These are phyloP conservation scores for Andricus curvator DNA, from an alignment of 2,888 invertebrate species.

Conservation along the genomic window DNA sequence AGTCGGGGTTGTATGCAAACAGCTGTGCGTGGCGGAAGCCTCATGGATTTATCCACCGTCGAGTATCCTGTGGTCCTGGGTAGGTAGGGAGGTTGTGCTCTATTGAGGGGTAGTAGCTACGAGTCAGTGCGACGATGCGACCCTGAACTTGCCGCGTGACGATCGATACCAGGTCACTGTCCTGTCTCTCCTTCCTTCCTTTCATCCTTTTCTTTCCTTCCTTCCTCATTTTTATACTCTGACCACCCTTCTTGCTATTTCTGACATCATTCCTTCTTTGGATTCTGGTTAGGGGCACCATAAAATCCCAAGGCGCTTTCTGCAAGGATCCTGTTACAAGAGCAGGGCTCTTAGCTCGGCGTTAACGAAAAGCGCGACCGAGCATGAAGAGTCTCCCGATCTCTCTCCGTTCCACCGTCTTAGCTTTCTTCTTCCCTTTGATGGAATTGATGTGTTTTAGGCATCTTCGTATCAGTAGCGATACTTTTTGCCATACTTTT, in stretches of 20 bases:
- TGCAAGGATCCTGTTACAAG: constrained; percentile 69
- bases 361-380: not conserved
- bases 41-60: constrained; percentile 55
- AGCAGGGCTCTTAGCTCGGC: constrained; percentile 67
- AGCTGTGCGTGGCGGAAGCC: constrained; percentile 70
- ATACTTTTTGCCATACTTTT: not conserved
- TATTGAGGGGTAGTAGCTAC: not conserved
- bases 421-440: not conserved
- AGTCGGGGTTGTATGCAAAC: constrained; percentile 67
- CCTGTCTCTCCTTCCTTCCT: constrained; percentile 67
- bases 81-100: not conserved
- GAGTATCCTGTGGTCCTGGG: not conserved
- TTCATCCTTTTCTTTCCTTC: constrained; percentile 44
- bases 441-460: not conserved
- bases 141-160: constrained; percentile 69
- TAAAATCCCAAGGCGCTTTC: constrained; percentile 70
- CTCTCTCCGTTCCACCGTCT: not conserved
- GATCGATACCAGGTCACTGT: constrained; percentile 64
- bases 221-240: constrained; percentile 51
- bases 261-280: constrained; percentile 46
- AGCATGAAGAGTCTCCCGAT: not conserved
- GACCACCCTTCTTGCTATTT: constrained; percentile 31
- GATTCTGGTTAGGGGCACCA: constrained; percentile 59
- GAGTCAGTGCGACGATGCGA: constrained; percentile 67
- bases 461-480: not conserved